Evolutionary conservation across 1,140 invertebrate genomes (phyloP).

Genomic region (Apis laboriosa): DNA sequence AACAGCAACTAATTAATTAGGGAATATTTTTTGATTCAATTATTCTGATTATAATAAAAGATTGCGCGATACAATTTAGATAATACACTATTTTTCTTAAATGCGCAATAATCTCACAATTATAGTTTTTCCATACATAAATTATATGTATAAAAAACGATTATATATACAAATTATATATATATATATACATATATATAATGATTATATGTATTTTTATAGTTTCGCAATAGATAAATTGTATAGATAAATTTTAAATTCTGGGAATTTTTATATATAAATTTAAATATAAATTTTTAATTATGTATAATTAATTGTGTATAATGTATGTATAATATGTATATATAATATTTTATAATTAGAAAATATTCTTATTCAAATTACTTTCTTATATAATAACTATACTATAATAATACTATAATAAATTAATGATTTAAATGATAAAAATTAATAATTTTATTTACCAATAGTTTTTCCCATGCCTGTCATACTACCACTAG

Average conservation of each 20-base stretch:
- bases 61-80: neutral
- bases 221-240: no score
- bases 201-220: no score
- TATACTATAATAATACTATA: no score
- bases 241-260: neutral
- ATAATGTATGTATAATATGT: no score
- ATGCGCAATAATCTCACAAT: slow-evolving; percentile 27
- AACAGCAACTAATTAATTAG: no score
- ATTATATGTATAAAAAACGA: neutral
- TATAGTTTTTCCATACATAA: slow-evolving; percentile 15
- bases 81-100: neutral
- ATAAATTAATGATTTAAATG: neutral
- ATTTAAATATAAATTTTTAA: no score
- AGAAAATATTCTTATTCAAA: neutral
- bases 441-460: neutral
- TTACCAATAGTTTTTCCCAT: slow-evolving; percentile 87
- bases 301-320: no score
- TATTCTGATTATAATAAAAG: neutral
- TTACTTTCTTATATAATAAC: neutral
- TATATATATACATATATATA: no score
- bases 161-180: slow-evolving; percentile 11
- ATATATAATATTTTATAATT: neutral
- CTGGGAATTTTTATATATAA: neutral
- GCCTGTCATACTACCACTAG: slow-evolving; percentile 98
- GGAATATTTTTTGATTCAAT: no score